Evolutionary conservation across 2,888 invertebrate species (phyloP).

Genomic region (Drosophila sordidula): DNA sequence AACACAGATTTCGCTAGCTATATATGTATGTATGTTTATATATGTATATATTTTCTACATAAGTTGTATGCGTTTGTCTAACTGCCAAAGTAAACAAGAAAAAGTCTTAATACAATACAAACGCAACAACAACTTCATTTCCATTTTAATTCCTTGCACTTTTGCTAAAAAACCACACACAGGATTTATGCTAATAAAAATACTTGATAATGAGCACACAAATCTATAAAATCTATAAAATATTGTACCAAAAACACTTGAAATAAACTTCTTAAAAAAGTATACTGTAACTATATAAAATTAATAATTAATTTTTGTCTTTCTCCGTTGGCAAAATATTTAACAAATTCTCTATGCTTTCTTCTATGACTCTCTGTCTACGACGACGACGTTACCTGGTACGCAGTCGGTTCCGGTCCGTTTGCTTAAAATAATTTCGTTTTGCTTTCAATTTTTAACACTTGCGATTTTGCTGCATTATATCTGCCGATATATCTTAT

Average conservation of each 20-base stretch:
- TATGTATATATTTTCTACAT: slow-evolving; percentile 31
- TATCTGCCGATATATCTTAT: slow-evolving; percentile 40
- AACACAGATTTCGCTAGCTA: slow-evolving; percentile 73
- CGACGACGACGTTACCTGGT: slow-evolving; percentile 20
- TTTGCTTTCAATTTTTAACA: slow-evolving; percentile 28
- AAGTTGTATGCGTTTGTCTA: slow-evolving; percentile 36
- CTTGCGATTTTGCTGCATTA: slow-evolving; percentile 24
- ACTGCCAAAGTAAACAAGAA: slow-evolving; percentile 39
- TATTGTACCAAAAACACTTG: slow-evolving; percentile 58
- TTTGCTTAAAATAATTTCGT: slow-evolving; percentile 46
- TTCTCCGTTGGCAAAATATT: slow-evolving; percentile 62
- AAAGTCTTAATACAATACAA: slow-evolving; percentile 42
- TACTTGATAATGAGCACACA: slow-evolving; percentile 58
- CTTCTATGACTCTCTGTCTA: slow-evolving; percentile 43
- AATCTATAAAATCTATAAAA: slow-evolving; percentile 60
- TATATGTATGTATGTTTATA: slow-evolving; percentile 52
- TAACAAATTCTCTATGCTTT: slow-evolving; percentile 65
- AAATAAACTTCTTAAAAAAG: slow-evolving; percentile 58
- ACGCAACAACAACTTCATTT: slow-evolving; percentile 46
- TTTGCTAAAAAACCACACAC: slow-evolving; percentile 44
- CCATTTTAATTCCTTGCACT: slow-evolving; percentile 17
- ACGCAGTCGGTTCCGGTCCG: slow-evolving; percentile 34
- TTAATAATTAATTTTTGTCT: slow-evolving; percentile 50
- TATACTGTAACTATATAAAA: slow-evolving; percentile 55
- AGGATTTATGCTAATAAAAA: slow-evolving; percentile 60